Percentiles rank a stretch among this genome's conserved stretches.
Evolutionary conservation across 2,888 invertebrate genomes (phyloP).

Genomic region (Clistopyga incitator): DNA sequence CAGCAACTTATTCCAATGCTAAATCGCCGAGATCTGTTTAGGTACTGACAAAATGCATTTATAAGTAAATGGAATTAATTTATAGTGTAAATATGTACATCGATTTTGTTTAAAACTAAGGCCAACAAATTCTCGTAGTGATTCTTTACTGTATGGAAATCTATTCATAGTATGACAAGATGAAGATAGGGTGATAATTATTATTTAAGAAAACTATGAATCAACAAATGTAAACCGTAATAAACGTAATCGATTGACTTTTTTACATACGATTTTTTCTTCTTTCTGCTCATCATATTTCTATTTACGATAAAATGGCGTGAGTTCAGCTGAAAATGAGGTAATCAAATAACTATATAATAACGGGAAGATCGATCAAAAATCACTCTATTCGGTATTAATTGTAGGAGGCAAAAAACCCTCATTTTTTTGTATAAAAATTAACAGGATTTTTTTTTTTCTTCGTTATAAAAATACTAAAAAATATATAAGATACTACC

Average conservation of each 20-base stretch:
- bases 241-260: constrained; percentile 84
- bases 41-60: constrained; percentile 78
- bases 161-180: constrained; percentile 77
- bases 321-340: too few species aligned
- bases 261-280: constrained; percentile 81
- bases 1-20: constrained; percentile 12
- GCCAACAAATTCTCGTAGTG: constrained; percentile 72
- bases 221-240: constrained; percentile 84
- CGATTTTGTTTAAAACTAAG: constrained; percentile 82
- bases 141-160: constrained; percentile 67
- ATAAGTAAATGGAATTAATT: constrained; percentile 75
- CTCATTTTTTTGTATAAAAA: not conserved
- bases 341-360: too few species aligned
- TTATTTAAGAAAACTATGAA: constrained; percentile 76
- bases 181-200: constrained; percentile 82
- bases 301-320: not conserved
- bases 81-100: constrained; percentile 84
- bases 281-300: not conserved
- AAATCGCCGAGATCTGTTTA: constrained; percentile 73
- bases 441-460: not conserved
- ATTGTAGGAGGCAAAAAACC: not conserved
- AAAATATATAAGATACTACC: not conserved
- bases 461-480: not conserved
- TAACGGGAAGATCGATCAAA: not conserved
- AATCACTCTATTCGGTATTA: not conserved